These are phyloP conservation scores for Episyrphus balteatus DNA, from an alignment of 1,140 invertebrate genomes.

Conservation along the genomic window DNA sequence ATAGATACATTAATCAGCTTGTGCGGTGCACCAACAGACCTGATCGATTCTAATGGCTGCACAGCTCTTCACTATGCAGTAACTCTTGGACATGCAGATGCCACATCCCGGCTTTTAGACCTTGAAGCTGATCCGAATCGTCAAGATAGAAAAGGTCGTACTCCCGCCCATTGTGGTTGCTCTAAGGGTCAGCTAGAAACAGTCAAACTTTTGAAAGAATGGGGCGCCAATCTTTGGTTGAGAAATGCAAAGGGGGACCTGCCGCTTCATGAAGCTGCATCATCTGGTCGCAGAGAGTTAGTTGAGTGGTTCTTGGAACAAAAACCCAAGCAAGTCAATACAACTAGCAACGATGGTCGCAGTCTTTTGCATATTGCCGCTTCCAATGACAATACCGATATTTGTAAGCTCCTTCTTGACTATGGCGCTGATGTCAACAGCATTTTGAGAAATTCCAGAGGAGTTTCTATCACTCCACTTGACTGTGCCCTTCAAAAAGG, in stretches of 20 bases:
- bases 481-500: conserved; percentile 81
- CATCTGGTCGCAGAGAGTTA: conserved; percentile 77
- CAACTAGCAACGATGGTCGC: conserved; percentile 83
- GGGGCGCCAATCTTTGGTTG: conserved; percentile 85
- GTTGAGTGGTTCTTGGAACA: conserved; percentile 76
- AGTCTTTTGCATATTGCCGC: conserved; percentile 90
- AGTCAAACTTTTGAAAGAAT: conserved; percentile 48
- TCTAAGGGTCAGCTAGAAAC: conserved; percentile 81
- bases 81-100: conserved; percentile 88
- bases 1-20: conserved; percentile 81
- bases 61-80: conserved; percentile 94
- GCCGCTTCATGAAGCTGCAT: conserved; percentile 89
- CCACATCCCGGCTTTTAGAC: conserved; percentile 76
- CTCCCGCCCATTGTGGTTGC: conserved; percentile 68
- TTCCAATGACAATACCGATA: conserved; percentile 85
- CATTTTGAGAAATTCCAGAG: conserved; percentile 69
- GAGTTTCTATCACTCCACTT: conserved; percentile 73
- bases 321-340: conserved; percentile 72
- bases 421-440: conserved; percentile 70
- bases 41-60: conserved; percentile 82
- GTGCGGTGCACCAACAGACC: conserved; percentile 76
- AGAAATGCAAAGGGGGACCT: conserved; percentile 82
- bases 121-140: conserved; percentile 83
- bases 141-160: conserved; percentile 85
- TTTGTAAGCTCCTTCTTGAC: conserved; percentile 81